phyloP scores from a whole-genome alignment of 2,113 vertebrate genomes.

The Neofelis nebulosa region DNA sequence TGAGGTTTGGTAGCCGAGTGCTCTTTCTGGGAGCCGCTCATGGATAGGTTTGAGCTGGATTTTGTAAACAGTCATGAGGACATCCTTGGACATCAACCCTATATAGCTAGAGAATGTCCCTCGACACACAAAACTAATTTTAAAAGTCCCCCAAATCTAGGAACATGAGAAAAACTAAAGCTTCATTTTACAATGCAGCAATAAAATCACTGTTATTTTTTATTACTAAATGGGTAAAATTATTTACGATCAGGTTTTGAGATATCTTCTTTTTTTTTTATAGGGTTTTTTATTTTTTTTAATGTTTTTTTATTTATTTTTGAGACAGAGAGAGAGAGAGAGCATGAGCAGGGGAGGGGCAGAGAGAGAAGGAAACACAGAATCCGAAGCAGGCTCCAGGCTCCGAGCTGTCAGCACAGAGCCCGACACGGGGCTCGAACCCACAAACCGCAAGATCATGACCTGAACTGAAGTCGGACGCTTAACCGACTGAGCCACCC shows the following conservation, averaged over 20 bases:
- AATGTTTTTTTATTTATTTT: no score
- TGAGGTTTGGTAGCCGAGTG: background rate
- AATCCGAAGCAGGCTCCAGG: no score
- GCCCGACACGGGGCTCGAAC: no score
- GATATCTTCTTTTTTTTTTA: background rate
- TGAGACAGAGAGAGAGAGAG: no score
- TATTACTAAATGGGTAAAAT: background rate
- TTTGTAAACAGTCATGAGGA: background rate
- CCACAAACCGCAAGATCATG: no score
- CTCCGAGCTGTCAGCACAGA: no score
- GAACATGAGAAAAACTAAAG: background rate
- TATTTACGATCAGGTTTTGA: background rate
- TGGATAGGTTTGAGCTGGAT: background rate
- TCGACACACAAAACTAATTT: background rate
- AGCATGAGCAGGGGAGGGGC: no score
- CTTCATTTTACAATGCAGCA: background rate
- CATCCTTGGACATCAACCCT: background rate
- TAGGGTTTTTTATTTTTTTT: no score
- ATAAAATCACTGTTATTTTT: background rate
- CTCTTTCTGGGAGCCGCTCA: background rate
- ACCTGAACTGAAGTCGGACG: accelerated
- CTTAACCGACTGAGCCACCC: no score
- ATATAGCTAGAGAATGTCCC: background rate
- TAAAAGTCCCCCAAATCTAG: background rate
- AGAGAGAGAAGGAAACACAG: no score